Evolutionary conservation across 2,888 invertebrate species (phyloP), one percentile per base, ranked within the genome.

Genomic region (Anodontia alba): DNA sequence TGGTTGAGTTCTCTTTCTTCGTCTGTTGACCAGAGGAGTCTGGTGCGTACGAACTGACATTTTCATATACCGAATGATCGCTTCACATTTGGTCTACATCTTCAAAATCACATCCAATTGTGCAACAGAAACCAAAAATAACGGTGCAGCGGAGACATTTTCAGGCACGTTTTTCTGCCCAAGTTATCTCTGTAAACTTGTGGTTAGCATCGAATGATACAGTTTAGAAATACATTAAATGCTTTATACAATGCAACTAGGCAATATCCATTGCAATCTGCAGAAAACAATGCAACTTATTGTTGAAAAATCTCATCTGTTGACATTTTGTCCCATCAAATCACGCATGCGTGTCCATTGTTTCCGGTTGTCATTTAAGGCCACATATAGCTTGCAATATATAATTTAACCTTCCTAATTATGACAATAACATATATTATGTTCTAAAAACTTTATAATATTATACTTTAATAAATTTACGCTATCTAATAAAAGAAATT

Each of bases 1-100:
- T 17, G 94, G 92, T 62, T 92, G 91, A 15, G 90, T 84, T 69
- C 93, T 80, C 77, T 93, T 93, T 71, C 91, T 84, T 38, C 89
- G 83, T n/a, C 87, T 74, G n/a, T 83, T 79, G 46, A 76, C 68
- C 46, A 72, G 68, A 29, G 76, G 54, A 33, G 81, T 80, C 29
- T 78, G 83, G 38, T 87, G 87, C 57, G 62, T 20, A 12, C n/a
- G 46, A 46, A 20, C n/a, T 46, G 46, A 12, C 46, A 46, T 46
- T 5, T 20, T 2, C 46, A 2, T 20, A 46, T 2, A 12, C 10
- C 46, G 10, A 46, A 17, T 46, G 17, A 20, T 46, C n/a, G n/a
- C n/a, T n/a, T n/a, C n/a, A n/a, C n/a, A n/a, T n/a, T n/a, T n/a
- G n/a, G n/a, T n/a, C n/a, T n/a, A n/a, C n/a, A n/a, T n/a, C n/a